Evolutionary conservation across 92 coral and sea anemone species (phyloP), one percentile per base, ranked within the genome.

Genomic region (Zoanthus solanderi): DNA sequence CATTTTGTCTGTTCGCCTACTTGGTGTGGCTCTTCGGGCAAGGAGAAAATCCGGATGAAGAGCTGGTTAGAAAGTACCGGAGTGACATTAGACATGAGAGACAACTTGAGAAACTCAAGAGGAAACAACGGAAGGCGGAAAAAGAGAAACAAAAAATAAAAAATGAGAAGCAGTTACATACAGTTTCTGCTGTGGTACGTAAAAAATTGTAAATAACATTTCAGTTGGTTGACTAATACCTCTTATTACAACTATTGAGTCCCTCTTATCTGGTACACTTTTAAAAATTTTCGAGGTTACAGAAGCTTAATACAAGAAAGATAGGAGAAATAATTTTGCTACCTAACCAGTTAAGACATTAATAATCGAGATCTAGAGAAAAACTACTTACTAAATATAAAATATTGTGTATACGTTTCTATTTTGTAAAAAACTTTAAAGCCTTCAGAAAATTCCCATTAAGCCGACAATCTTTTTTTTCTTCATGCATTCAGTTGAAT

Each of bases 41-140:
- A 75, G 98, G 92, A 67, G 98, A 93, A 79, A 95, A 91, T 89
- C 96, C 96, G 67, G 98, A 95, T 89, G 98, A 95, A 78, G 96
- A 66, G 71, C 88, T 95, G 8, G 88, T 95, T 84, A 86, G 96
- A 75, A 91, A 66, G 93, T 92, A 95, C 88, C 91, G 96, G 17
- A 72, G 91, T 84, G 94, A 95, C 87, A 60, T 87, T 63, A 89
- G 96, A 60, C 88, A 84, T 31, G 93, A 91, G 50, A 83, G 98
- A 53, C 95, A 93, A 72, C 75, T 93, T 30, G 89, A 90, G 88
- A 89, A 91, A 54, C 31, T 93, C 48, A 65, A 82, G 18, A 89
- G 91, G 85, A 91, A 83, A 60, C 79, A 54, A 37, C 77, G 82
- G 46, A 78, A 80, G 80, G 46, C 82, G 18, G 91, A 87, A 28